Conservation (phyloP, 2,797 vertebrate genomes). For the Austrolebias charrua region DNA sequence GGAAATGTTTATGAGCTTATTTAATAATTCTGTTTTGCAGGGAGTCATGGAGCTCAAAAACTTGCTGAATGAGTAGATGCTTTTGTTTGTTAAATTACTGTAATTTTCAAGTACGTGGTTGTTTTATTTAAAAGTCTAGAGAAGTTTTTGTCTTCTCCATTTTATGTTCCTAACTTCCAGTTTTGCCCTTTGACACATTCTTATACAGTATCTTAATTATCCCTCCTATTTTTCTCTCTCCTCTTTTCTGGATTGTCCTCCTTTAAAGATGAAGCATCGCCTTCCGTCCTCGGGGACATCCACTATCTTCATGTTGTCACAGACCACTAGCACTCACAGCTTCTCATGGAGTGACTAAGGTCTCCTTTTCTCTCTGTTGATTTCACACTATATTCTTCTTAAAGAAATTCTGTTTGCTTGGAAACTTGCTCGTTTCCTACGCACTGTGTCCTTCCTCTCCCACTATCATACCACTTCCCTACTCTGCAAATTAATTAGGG, state of each 20-base stretch:
- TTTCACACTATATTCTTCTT: constrained; percentile 29
- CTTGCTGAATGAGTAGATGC: too few species aligned
- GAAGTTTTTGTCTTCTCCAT: constrained; percentile 4
- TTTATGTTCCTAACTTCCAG: constrained; percentile 24
- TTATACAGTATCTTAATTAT: constrained; percentile 40
- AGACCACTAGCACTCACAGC: constrained; percentile 99
- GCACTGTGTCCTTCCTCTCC: constrained; percentile 60
- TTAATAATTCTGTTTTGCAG: too few species aligned
- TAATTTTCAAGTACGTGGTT: neutral
- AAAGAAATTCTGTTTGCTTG: constrained; percentile 41
- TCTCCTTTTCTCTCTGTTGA: constrained; percentile 79
- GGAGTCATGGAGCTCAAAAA: too few species aligned
- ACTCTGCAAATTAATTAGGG: constrained; percentile 7
- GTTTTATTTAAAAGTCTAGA: neutral
- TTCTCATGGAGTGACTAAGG: constrained; percentile 99
- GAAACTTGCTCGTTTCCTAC: constrained; percentile 62
- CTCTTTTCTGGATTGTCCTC: constrained; percentile 62
- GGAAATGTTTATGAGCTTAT: too few species aligned
- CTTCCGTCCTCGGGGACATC: constrained; percentile 99
- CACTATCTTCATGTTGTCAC: constrained; percentile 99
- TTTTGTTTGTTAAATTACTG: neutral
- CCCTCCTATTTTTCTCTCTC: constrained; percentile 67
- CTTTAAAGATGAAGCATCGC: constrained; percentile 90
- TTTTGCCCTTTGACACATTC: constrained; percentile 23
- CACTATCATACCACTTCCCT: constrained; percentile 47